Base-by-base conservation (phyloP, 2,888 invertebrate genomes). In the Himalopsyche kuldschensis region DNA sequence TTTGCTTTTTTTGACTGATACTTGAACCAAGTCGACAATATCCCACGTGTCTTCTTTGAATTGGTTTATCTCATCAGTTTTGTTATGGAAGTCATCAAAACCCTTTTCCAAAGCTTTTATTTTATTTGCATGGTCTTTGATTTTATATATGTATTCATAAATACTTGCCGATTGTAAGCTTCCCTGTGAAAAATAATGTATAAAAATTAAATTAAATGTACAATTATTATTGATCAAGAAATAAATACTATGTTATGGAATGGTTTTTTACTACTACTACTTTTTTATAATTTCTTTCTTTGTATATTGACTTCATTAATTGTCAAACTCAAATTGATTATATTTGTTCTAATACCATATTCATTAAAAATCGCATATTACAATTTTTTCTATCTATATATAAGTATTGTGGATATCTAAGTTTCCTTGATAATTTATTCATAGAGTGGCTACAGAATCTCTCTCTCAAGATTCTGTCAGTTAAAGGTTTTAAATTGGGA, bases 11-110 rank as follows among this genome's bases (percentile, higher is more conserved):
- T 89, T 88, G 17, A 92, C 89, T 69, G 93, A 90, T 0, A 91
- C 92, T 4, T 90, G 90, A 0, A 94, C 91, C 0, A 90, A 88
- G 10, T 92, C 92, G 3, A 91, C 89, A 24, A 93, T 89, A 24
- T 88, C 89, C 88, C 92, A 91, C 79, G 93, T 91, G 0, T 89
- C 88, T 69, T 90, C 90, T 0, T 92, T 90, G 24, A 92, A 89
- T 5, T 89, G 89, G 5, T 90, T 89, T 24, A 93, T 88, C 79
- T 93, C 92, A 0, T 90, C 90, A 0, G 91, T 90, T 77, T 89
- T 90, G 30, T 88, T 88, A 87, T 89, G 91, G 91, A 89, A 92
- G 77, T 85, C 88, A 82, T 87, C 90, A n/a, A 89, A 89, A 20
- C 84, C 88, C 30, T 87, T 86, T 80, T 87, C 88, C 1, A 91